Evolutionary conservation across 2,113 vertebrate species (phyloP).

Genomic region (Scophthalmus maximus): DNA sequence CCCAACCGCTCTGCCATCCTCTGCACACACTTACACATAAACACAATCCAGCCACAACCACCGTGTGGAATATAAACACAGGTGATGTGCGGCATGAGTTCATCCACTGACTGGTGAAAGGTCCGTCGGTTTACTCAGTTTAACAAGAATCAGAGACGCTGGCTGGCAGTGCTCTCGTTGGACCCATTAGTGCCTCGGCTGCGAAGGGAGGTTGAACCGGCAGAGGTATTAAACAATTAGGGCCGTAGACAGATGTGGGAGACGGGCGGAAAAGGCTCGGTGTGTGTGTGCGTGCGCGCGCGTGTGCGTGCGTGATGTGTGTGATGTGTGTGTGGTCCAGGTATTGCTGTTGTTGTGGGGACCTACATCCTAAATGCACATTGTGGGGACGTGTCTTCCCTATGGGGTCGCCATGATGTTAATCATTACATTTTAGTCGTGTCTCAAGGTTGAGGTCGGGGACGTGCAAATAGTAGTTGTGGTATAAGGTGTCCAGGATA

Average conservation of each 20-base stretch:
- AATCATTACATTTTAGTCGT: not conserved
- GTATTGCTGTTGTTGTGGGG: too few species aligned
- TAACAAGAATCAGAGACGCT: constrained; percentile 40
- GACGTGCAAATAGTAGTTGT: not conserved
- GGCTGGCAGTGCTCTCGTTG: constrained; percentile 48
- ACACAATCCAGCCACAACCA: constrained; percentile 11
- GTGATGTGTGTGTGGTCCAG: too few species aligned
- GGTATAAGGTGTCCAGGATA: not conserved
- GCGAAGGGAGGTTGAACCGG: constrained; percentile 37
- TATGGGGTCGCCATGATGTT: not conserved
- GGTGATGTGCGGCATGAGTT: constrained; percentile 49
- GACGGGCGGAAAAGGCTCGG: constrained; percentile 21
- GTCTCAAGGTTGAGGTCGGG: not conserved
- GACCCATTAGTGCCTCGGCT: constrained; percentile 55
- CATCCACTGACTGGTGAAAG: constrained; percentile 55
- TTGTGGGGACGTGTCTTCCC: not conserved
- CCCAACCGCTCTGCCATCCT: constrained; percentile 23
- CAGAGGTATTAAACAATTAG: constrained; percentile 66
- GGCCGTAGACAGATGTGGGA: constrained; percentile 54
- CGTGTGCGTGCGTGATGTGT: not conserved
- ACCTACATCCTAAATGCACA: too few species aligned
- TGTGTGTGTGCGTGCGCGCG: not conserved
- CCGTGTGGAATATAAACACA: constrained; percentile 51
- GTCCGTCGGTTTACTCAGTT: constrained; percentile 16
- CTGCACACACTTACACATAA: constrained; percentile 13